phyloP scores from a whole-genome alignment of 2,113 vertebrate genomes.

The Hippocampus barbouri region DNA sequence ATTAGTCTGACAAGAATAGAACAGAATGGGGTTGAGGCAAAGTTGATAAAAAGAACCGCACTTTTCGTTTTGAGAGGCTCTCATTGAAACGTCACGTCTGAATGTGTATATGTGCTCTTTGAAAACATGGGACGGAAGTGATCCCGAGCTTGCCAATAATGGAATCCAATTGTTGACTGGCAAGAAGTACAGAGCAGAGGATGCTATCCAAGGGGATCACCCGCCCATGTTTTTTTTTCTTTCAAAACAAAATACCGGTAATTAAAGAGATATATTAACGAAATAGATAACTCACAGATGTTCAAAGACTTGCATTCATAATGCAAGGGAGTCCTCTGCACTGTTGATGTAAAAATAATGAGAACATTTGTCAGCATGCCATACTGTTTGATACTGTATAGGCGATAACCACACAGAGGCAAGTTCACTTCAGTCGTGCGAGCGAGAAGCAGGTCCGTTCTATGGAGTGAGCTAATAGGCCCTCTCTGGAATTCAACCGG shows the following conservation, averaged over 20 bases:
- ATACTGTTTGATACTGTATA: conserved; percentile 13
- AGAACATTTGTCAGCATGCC: conserved; percentile 19
- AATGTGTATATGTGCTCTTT: neutral
- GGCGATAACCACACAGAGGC: conserved; percentile 5
- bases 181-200: no score
- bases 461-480: conserved; percentile 25
- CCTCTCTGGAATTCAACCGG: conserved; percentile 22
- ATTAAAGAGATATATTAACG: neutral
- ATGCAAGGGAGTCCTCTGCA: neutral
- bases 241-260: no score
- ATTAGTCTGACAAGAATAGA: conserved; percentile 48
- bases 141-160: no score
- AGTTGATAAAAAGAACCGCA: conserved; percentile 16
- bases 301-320: neutral
- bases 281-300: neutral
- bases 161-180: no score
- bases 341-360: conserved; percentile 18
- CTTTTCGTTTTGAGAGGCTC: neutral
- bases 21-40: conserved; percentile 11
- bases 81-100: neutral
- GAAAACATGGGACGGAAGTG: neutral
- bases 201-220: no score
- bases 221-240: neutral
- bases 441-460: conserved; percentile 17
- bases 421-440: neutral